These are phyloP conservation scores for Cepaea nemoralis DNA, from an alignment of 1,140 invertebrate genomes.

Conservation along the genomic window DNA sequence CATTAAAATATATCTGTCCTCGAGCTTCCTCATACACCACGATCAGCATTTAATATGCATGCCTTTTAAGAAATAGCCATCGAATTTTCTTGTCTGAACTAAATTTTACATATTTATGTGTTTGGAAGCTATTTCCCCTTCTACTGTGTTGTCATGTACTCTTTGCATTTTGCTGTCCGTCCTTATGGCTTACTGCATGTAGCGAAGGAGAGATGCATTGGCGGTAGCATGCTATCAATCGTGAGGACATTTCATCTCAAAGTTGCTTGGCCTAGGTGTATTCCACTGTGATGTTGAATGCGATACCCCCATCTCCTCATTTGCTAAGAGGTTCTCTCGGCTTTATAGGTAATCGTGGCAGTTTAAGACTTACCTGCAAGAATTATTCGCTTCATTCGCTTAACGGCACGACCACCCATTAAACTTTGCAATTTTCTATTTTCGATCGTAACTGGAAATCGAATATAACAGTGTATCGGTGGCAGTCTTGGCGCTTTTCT, in stretches of 20 bases:
- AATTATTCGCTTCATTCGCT: background rate
- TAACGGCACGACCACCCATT: background rate
- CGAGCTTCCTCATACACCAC: background rate
- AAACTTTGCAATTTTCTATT: background rate
- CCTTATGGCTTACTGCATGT: slow-evolving; percentile 22
- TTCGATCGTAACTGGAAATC: background rate
- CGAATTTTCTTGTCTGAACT: background rate
- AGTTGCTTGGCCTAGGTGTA: slow-evolving; percentile 11
- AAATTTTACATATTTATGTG: background rate
- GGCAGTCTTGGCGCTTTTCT: slow-evolving; percentile 37
- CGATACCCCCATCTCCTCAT: background rate
- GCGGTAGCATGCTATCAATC: slow-evolving; percentile 29
- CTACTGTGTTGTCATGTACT: background rate
- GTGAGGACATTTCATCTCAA: background rate
- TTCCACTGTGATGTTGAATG: background rate
- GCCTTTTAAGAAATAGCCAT: slow-evolving; percentile 23
- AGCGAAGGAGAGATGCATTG: slow-evolving; percentile 28
- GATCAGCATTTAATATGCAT: background rate
- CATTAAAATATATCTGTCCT: background rate
- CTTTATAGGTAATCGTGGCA: background rate
- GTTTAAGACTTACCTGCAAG: background rate
- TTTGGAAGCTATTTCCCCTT: background rate
- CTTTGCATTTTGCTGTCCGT: background rate
- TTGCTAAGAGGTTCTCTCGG: background rate
- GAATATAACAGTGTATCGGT: background rate